Evolutionary conservation across 2,797 vertebrate genomes (phyloP), one percentile per base, ranked within the genome.

Genomic region (Onychomys leucogaster): DNA sequence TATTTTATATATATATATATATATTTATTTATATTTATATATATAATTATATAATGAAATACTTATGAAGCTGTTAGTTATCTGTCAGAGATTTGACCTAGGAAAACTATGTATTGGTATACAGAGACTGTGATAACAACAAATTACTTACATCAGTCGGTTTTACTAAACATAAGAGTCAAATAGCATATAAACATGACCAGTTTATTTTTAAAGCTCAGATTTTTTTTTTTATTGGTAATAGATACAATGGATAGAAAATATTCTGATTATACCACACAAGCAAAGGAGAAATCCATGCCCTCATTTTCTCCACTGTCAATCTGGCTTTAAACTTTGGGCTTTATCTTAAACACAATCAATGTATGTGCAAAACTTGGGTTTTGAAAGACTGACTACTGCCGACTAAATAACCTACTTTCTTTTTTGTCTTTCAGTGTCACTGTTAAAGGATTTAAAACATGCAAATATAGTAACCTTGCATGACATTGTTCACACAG

Each of bases 401-500:
- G 73, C 1, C 97, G 84, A 80, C 37, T 97, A 59, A 93, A 96
- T 97, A 69, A 89, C 73, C 97, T 63, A 49, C 77, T 96, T 67
- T 87, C 90, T 98, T 98, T 97, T 98, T 2, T 98, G 41, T 98
- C 97, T 97, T 98, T 46, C 97, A 99, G 99, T 99, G 95, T 99
- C 99, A 9, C 98, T 99, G 97, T 98, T 99, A 97, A 99, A 99
- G 99, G 99, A 99, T 98, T 99, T 99, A 98, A 99, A 99, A 98
- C 99, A 99, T 96, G 99, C 99, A 97, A 99, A 99, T 99, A 99
- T 99, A 69, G 99, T 99, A 98, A 99, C 99, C 0, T 98, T 99
- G 93, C 99, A 99, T 29, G 99, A 99, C 98, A 99, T 99, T 92
- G 99, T 99, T 97, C 99, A 99, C 98, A 99, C 99, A 21, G 99